Evolutionary conservation across 2,888 invertebrate species (phyloP).

Genomic region (Noctua janthe): DNA sequence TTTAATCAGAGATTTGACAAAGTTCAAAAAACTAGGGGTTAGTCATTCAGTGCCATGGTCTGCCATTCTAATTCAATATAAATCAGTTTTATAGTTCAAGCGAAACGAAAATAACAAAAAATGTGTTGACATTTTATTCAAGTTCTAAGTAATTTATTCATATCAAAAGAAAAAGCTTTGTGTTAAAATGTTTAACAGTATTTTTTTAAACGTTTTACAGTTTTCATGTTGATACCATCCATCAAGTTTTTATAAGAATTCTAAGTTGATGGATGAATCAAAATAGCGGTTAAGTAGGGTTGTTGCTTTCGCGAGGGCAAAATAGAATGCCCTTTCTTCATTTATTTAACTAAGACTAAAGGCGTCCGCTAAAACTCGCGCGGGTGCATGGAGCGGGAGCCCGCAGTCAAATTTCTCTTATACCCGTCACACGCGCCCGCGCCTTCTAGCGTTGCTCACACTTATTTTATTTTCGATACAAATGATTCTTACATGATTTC

Average conservation of each 20-base stretch:
- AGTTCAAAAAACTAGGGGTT: background rate
- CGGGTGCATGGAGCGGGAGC: too few species aligned
- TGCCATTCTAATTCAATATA: background rate
- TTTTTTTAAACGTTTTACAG: slow-evolving; percentile 22
- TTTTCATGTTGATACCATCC: slow-evolving; percentile 52
- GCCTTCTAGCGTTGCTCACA: too few species aligned
- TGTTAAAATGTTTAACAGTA: slow-evolving; percentile 29
- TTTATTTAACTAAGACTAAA: too few species aligned
- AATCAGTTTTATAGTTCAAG: background rate
- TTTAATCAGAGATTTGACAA: too few species aligned
- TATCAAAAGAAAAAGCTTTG: slow-evolving; percentile 31
- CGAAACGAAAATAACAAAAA: slow-evolving; percentile 25
- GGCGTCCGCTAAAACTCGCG: too few species aligned
- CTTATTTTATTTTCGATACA: too few species aligned
- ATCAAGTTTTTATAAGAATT: slow-evolving; percentile 62
- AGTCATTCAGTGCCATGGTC: background rate
- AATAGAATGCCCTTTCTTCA: background rate
- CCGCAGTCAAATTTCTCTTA: too few species aligned
- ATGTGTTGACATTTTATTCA: slow-evolving; percentile 42
- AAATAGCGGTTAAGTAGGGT: slow-evolving; percentile 50
- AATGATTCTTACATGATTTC: too few species aligned
- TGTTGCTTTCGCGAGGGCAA: background rate
- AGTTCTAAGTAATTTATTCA: slow-evolving; percentile 32
- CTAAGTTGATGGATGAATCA: slow-evolving; percentile 59
- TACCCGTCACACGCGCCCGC: too few species aligned